Evolutionary conservation across 2,797 vertebrate genomes (phyloP).

Genomic region (Chaenodraco wilsoni): DNA sequence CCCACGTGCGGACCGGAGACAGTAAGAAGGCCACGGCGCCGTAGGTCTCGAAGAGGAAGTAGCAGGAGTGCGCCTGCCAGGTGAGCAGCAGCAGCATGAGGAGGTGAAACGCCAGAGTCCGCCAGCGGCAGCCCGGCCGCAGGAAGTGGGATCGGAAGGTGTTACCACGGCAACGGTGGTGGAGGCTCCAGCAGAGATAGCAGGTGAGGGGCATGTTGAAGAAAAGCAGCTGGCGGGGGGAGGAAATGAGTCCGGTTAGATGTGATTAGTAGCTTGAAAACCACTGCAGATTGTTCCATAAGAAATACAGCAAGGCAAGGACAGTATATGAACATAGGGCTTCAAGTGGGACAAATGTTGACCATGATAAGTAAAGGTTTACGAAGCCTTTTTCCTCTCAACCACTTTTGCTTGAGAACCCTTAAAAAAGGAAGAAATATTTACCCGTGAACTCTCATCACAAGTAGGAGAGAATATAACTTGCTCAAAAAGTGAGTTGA

Average conservation of each 20-base stretch:
- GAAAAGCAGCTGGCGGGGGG: slow-evolving; percentile 87
- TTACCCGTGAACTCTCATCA: not conserved
- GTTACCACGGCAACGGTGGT: slow-evolving; percentile 89
- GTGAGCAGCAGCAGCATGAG: slow-evolving; percentile 87
- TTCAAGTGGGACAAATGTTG: not conserved
- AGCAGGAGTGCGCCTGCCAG: slow-evolving; percentile 93
- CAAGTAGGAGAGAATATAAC: not conserved
- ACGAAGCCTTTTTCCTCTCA: no score
- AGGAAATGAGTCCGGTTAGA: slow-evolving; percentile 30
- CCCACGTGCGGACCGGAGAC: slow-evolving; percentile 93
- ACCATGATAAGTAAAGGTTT: not conserved
- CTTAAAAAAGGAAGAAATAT: not conserved
- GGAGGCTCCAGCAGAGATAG: slow-evolving; percentile 95
- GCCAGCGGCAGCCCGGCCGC: slow-evolving; percentile 69
- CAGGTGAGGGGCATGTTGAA: slow-evolving; percentile 94
- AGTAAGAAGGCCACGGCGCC: slow-evolving; percentile 89
- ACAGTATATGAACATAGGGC: not conserved
- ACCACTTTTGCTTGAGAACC: not conserved
- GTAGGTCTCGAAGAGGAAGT: slow-evolving; percentile 91
- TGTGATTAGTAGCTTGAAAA: slow-evolving; percentile 10
- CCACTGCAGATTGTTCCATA: not conserved
- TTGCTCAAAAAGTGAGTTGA: not conserved
- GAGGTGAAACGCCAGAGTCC: slow-evolving; percentile 81
- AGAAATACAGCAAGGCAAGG: not conserved
- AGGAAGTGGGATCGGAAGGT: slow-evolving; percentile 88